Base-by-base conservation (phyloP, 2,888 invertebrate genomes). In the Carterocephalus palaemon region DNA sequence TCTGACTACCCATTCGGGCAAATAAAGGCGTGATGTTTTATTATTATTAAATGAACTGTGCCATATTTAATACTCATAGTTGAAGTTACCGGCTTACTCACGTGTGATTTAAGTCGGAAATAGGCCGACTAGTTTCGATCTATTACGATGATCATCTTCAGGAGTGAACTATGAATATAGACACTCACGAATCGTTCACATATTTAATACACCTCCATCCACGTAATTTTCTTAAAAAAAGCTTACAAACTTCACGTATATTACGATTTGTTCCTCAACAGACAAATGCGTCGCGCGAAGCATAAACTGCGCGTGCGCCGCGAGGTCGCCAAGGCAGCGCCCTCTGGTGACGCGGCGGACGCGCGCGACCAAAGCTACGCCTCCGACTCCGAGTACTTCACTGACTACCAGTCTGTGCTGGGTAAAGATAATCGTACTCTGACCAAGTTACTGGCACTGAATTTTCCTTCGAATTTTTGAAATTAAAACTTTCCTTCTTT, bases 341-440 rank as follows among this genome's bases (percentile, higher is more conserved):
- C 52, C 4, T 39, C 49, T 2, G 75, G 69, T 0, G 75, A 70
- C 37, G 49, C 50, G 0, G 54, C 52, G 0, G 75, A 74, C 28
- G 69, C 53, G 0, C 56, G 54, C 0, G 78, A 79, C 2, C 66
- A 58, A 9, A 80, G 75, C 60, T 76, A 80, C 37, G 70, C 73
- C 0, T 82, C 83, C 0, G 85, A 86, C 51, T 83, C 84, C 0
- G 85, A 86, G 45, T 86, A 86, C 48, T 80, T 77, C 43, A 84
- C 84, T 0, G 83, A 85, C 52, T 84, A 85, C 48, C 85, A 84
- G 50, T 84, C 84, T 9, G 69, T 85, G 1, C 23, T 79, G 20
- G 81, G 85, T 80, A 36, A 55, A 62, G 53, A 6, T 9, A n/a
- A n/a, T 19, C 7, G 15, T 24, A 4, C 3, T 3, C 4, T 6